phyloP scores from a whole-genome alignment of 2,797 vertebrate species.

The Gymnocypris eckloni region DNA sequence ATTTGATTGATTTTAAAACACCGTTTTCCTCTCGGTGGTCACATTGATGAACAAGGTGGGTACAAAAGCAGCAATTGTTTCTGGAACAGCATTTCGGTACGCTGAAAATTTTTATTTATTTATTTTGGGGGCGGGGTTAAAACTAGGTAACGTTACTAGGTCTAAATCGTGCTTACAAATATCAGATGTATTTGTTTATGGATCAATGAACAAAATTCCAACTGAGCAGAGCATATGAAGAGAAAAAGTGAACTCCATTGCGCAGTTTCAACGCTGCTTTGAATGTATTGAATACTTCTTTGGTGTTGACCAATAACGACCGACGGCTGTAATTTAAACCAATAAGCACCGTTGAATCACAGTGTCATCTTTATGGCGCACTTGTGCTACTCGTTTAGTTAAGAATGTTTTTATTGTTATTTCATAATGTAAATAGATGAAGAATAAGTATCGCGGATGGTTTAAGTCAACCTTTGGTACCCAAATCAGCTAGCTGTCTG shows the following conservation, averaged over 20 bases:
- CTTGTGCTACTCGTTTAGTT: slow-evolving; percentile 34
- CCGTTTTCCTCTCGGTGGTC: not conserved
- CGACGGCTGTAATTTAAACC: slow-evolving; percentile 23
- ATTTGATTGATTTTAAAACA: not conserved
- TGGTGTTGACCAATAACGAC: slow-evolving; percentile 48
- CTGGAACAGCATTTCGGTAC: not conserved
- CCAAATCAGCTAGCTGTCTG: not conserved
- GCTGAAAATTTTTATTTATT: not conserved
- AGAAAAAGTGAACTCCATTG: not conserved
- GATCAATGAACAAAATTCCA: not conserved
- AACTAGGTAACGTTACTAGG: no score
- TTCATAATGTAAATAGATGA: slow-evolving; percentile 22
- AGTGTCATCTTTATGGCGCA: slow-evolving; percentile 52
- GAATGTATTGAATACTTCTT: not conserved
- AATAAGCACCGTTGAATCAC: slow-evolving; percentile 44
- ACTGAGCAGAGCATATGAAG: not conserved
- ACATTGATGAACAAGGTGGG: not conserved
- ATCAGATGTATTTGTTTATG: not conserved
- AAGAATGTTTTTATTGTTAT: slow-evolving; percentile 14
- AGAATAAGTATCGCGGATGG: not conserved
- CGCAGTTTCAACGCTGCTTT: slow-evolving; percentile 45
- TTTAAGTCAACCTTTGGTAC: not conserved
- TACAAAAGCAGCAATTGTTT: not conserved
- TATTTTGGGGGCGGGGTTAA: not conserved
- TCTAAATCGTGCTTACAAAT: not conserved